phyloP scores from a whole-genome alignment of 2,888 invertebrate species.

The Sminthurinus aureus region DNA sequence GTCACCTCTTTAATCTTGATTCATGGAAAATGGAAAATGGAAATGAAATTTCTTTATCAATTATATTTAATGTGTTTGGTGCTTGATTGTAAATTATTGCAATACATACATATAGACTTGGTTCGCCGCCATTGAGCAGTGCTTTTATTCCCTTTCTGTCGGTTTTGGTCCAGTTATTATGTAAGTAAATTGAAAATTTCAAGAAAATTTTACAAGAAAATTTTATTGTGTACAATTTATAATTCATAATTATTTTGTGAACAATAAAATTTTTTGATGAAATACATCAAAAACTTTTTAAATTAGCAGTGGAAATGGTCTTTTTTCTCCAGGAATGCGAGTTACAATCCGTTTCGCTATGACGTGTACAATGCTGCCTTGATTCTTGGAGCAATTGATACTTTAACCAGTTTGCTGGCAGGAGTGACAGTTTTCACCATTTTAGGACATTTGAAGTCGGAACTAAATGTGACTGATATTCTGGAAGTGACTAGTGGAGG shows the following conservation, averaged over 20 bases:
- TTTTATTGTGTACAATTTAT: conserved; percentile 2
- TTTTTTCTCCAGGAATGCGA: background rate
- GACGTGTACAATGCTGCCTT: background rate
- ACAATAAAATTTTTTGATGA: too few species aligned
- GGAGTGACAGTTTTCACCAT: background rate
- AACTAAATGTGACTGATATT: background rate
- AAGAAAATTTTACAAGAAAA: too few species aligned
- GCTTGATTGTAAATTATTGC: background rate
- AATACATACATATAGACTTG: background rate
- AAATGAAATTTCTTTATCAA: background rate
- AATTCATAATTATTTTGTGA: too few species aligned
- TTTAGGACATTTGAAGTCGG: background rate
- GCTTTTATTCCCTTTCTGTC: background rate
- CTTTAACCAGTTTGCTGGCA: background rate
- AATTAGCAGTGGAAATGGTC: too few species aligned
- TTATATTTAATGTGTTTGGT: background rate
- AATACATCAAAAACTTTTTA: too few species aligned
- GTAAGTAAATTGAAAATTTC: background rate
- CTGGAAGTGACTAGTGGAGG: background rate
- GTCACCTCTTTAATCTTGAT: too few species aligned
- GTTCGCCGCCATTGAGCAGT: background rate
- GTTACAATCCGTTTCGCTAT: conserved; percentile 3
- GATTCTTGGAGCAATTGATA: background rate
- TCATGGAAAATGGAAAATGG: too few species aligned
- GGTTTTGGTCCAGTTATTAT: conserved; percentile 2